These are phyloP conservation scores for Myioborus melanocephalus DNA, from an alignment of 2,797 vertebrate genomes.

Conservation along the genomic window DNA sequence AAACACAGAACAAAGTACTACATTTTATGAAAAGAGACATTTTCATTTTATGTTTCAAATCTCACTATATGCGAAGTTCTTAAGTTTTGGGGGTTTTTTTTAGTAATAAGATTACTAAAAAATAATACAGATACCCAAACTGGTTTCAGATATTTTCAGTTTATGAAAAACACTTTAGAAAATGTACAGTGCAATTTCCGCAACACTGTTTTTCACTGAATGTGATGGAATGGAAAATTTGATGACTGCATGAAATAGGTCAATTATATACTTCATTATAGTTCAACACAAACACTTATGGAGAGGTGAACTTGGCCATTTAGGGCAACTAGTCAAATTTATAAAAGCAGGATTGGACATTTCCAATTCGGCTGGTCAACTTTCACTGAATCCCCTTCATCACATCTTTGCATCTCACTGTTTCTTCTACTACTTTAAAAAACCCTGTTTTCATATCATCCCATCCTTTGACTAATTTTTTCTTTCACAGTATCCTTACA, in stretches of 20 bases:
- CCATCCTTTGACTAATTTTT: not conserved
- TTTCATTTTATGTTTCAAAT: not conserved
- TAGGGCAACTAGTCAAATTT: not conserved
- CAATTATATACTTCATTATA: not conserved
- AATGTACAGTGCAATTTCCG: not conserved
- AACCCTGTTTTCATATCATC: not conserved
- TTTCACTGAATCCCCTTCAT: not conserved
- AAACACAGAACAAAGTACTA: not conserved
- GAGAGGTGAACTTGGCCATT: not conserved
- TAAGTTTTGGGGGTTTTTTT: not conserved
- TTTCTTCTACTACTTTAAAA: not conserved
- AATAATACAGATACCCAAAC: not conserved
- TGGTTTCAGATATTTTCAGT: not conserved
- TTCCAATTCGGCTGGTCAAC: not conserved
- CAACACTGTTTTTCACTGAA: not conserved
- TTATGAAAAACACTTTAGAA: not conserved
- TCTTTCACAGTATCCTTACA: not conserved
- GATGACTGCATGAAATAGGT: not conserved
- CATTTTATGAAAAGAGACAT: not conserved
- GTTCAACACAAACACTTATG: not conserved
- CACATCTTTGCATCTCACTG: not conserved
- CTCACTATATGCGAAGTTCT: not conserved
- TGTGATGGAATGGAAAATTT: not conserved
- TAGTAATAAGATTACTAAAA: not conserved
- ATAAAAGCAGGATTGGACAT: not conserved